Conservation (phyloP, 2,113 vertebrate species). For the Aphyosemion australe region DNA sequence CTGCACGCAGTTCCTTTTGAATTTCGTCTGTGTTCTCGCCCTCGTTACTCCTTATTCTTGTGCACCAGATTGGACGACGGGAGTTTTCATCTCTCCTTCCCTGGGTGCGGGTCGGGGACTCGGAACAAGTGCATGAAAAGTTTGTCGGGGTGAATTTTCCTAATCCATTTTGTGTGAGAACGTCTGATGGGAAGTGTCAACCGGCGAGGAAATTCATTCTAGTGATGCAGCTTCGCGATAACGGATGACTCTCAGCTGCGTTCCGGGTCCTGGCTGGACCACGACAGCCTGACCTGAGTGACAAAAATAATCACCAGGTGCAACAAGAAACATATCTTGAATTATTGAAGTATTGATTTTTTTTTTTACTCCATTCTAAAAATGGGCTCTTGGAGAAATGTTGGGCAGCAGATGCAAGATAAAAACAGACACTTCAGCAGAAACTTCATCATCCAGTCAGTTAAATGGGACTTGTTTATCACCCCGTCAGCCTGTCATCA, state of each 20-base stretch:
- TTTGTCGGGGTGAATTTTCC: conserved; percentile 21
- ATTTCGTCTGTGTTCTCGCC: conserved; percentile 1
- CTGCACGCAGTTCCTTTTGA: not conserved
- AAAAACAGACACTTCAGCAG: conserved; percentile 35
- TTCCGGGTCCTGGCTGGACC: conserved; percentile 9
- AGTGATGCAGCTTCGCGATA: conserved; percentile 42
- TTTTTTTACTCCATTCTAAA: conserved; percentile 47
- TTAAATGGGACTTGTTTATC: conserved; percentile 16
- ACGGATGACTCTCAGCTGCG: conserved; percentile 30
- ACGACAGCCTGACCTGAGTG: conserved; percentile 41
- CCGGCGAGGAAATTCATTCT: conserved; percentile 36
- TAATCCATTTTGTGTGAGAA: conserved; percentile 23
- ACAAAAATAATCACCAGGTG: conserved; percentile 54
- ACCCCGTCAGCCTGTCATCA: conserved; percentile 3
- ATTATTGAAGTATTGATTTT: conserved; percentile 70
- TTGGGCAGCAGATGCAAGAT: conserved; percentile 45
- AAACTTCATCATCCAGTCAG: not conserved
- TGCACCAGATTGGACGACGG: not conserved
- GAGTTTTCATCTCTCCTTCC: conserved; percentile 4
- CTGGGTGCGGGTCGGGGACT: not conserved
- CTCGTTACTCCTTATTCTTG: conserved; percentile 2
- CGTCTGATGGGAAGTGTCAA: conserved; percentile 42
- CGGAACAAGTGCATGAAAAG: conserved; percentile 4
- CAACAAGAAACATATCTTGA: conserved; percentile 59
- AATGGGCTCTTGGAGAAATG: conserved; percentile 41